Conservation (phyloP, 1,140 invertebrate species). For the fruit fly (Drosophila melanogaster) region Release_6_plus_ISO1_MT NT_033779.5:19699001-19699500, state of each 20-base stretch:
- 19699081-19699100: conserved; percentile 28
- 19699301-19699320: conserved; percentile 33
- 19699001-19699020: conserved; percentile 49
- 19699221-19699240: conserved; percentile 24
- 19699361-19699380: conserved; percentile 41
- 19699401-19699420: conserved; percentile 23
- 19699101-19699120: conserved; percentile 11
- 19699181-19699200: conserved; percentile 50
- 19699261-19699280: conserved; percentile 64
- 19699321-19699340: conserved; percentile 68
- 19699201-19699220: neutral
- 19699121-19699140: conserved; percentile 71
- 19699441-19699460: conserved; percentile 9
- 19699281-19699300: conserved; percentile 64
- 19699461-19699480: conserved; percentile 5
- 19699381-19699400: conserved; percentile 4
- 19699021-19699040: conserved; percentile 75
- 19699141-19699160: conserved; percentile 77
- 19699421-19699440: conserved; percentile 20
- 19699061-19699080: conserved; percentile 28
- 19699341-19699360: conserved; percentile 78
- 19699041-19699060: conserved; percentile 60
- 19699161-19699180: conserved; percentile 82
- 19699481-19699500: neutral
- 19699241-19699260: conserved; percentile 57